Evolutionary conservation across 2,888 invertebrate genomes (phyloP).

Genomic region (Masnerella sp.): DNA sequence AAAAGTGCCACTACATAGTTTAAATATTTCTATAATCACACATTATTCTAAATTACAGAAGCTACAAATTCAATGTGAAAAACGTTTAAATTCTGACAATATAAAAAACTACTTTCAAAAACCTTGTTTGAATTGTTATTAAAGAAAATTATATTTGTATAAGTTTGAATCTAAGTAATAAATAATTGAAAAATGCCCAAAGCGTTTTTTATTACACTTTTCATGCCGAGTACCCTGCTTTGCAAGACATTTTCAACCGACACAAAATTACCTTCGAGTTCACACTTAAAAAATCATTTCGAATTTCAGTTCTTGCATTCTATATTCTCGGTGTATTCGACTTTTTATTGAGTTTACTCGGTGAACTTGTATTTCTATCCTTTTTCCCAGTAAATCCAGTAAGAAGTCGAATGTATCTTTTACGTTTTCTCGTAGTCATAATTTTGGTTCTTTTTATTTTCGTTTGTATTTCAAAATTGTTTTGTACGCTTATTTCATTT

Average conservation of each 20-base stretch:
- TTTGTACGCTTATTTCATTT: too few species aligned
- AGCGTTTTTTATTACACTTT: slow-evolving; percentile 44
- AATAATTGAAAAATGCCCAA: slow-evolving; percentile 40
- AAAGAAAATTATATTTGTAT: slow-evolving; percentile 47
- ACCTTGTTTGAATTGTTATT: slow-evolving; percentile 35
- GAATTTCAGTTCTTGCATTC: slow-evolving; percentile 4
- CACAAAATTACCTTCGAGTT: slow-evolving; percentile 17
- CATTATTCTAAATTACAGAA: slow-evolving; percentile 19
- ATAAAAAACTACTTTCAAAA: slow-evolving; percentile 34
- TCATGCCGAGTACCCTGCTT: slow-evolving; percentile 26
- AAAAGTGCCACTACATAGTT: slow-evolving; percentile 15
- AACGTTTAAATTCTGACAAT: slow-evolving; percentile 27
- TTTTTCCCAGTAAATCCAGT: too few species aligned
- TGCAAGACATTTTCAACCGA: slow-evolving; percentile 45
- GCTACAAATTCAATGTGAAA: slow-evolving; percentile 23
- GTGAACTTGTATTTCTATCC: too few species aligned
- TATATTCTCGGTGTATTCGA: not conserved
- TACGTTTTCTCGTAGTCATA: too few species aligned
- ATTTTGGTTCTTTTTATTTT: not conserved
- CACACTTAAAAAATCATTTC: not conserved
- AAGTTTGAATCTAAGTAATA: slow-evolving; percentile 50
- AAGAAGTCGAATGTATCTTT: too few species aligned
- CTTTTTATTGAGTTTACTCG: too few species aligned
- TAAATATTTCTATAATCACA: slow-evolving; percentile 20
- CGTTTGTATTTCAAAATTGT: not conserved